These are phyloP conservation scores for Dunckerocampus dactyliophorus DNA, from an alignment of 2,113 vertebrate species.

Conservation along the genomic window DNA sequence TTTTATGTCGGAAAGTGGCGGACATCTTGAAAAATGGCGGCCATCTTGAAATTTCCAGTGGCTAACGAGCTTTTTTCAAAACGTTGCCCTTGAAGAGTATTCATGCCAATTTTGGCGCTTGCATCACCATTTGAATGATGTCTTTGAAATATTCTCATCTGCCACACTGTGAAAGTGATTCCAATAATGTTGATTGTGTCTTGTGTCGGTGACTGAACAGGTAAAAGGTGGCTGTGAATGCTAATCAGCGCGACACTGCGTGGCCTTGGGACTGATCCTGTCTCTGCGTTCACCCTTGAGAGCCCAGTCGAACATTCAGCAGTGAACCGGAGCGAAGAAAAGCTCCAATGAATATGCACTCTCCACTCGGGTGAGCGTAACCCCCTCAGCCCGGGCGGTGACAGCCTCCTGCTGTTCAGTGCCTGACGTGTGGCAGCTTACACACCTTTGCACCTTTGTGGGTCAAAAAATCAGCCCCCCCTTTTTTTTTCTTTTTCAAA, in stretches of 20 bases:
- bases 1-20: no score
- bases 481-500: no score
- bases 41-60: no score
- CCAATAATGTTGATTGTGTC: not conserved
- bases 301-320: slow-evolving; percentile 2
- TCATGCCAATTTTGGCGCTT: no score
- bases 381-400: not conserved
- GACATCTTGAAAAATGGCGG: no score
- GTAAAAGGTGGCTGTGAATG: not conserved
- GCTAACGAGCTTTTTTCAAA: no score
- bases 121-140: no score
- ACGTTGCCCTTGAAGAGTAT: no score
- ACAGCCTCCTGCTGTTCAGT: slow-evolving; percentile 1
- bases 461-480: not conserved
- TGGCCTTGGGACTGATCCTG: not conserved
- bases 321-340: slow-evolving; percentile 2
- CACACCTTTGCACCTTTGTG: not conserved
- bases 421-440: not conserved
- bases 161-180: no score
- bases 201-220: not conserved
- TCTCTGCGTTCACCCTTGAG: slow-evolving; percentile 1
- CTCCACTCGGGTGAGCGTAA: not conserved
- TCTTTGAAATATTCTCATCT: no score
- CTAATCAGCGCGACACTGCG: not conserved
- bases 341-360: not conserved